Evolutionary conservation across 2,888 invertebrate genomes (phyloP), one percentile per base, ranked within the genome.

Genomic region (Lysandra bellargus): DNA sequence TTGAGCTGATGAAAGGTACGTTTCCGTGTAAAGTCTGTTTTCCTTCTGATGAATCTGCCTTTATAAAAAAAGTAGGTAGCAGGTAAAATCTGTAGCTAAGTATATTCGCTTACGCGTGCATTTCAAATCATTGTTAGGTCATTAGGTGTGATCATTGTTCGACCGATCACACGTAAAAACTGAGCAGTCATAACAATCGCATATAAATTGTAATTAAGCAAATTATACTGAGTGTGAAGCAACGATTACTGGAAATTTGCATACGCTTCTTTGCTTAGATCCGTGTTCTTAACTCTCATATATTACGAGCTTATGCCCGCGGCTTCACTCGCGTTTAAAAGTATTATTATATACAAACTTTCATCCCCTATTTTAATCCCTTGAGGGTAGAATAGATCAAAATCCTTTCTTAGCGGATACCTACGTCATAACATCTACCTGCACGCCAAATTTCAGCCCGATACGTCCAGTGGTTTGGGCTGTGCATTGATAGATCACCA

Each of bases 171-270:
- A 33, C 33, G 33, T 23, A 69, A 69, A 37, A 69, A 69, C 69
- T 33, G 6, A 37, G 12, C 33, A 57, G 57, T 17, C 2, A 17
- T 30, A 33, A 57, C 76, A 76, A 76, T 57, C 53, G 76, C 57
- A 76, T 76, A 76, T 76, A 57, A 76, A 76, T 30, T 76, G 33
- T 76, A 76, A 76, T 57, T 76, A 30, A 17, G 57, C 76, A 76
- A 76, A 76, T 76, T 76, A 57, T 76, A 57, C 57, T 57, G 76
- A 53, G 49, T 75, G 76, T 57, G n/a, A 76, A 14, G 76, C 76
- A 76, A 75, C 30, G 17, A 75, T 53, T 7, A 33, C 6, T 57
- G 53, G 33, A 33, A 14, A 57, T 76, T 76, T 76, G 76, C 76
- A 53, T 76, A 57, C 76, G 53, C 4, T 53, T 53, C 30, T 44